Evolutionary conservation across 2,113 vertebrate genomes (phyloP).

Genomic region (Ptyas mucosa): DNA sequence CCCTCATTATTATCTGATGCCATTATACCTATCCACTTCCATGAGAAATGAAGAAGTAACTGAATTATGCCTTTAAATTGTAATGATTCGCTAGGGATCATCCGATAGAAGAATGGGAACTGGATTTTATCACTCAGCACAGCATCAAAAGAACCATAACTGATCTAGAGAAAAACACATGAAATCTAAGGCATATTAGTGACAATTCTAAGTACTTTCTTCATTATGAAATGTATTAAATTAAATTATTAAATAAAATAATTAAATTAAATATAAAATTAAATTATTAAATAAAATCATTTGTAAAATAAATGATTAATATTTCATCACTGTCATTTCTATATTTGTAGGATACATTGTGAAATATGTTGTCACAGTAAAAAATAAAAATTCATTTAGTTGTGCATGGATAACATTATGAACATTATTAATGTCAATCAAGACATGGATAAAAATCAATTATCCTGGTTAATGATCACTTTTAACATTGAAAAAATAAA

Average conservation of each 20-base stretch:
- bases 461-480: background rate
- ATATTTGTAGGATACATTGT: background rate
- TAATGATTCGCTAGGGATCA: background rate
- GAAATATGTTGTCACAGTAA: background rate
- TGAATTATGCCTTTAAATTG: background rate
- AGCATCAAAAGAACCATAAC: constrained; percentile 24
- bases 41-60: background rate
- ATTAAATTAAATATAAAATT: no score
- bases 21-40: background rate
- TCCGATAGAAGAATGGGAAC: constrained; percentile 27
- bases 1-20: background rate
- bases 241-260: no score
- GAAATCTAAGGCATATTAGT: background rate
- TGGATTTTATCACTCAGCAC: constrained; percentile 12
- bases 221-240: background rate
- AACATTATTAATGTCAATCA: background rate
- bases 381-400: background rate
- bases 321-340: background rate
- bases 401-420: background rate
- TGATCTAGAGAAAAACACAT: constrained; percentile 5
- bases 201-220: background rate
- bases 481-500: background rate
- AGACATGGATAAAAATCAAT: background rate
- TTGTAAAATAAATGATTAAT: background rate
- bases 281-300: background rate